Conservation (phyloP, 2,113 vertebrate species). For the Nothoprocta perdicaria region DNA sequence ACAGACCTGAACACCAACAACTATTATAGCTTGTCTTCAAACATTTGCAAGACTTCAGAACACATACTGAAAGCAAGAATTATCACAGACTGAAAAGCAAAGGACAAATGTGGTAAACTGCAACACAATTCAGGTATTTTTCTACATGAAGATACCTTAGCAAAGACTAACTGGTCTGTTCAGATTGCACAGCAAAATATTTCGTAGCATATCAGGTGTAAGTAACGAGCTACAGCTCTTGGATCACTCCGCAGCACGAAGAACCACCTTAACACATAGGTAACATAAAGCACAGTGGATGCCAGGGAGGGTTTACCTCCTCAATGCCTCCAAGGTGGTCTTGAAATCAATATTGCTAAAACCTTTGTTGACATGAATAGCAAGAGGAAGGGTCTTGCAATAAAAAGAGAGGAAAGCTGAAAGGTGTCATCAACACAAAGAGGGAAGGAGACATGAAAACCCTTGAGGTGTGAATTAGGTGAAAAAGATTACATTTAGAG, state of each 20-base stretch:
- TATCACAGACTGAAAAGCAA: neutral
- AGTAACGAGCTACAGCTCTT: neutral
- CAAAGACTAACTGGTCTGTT: neutral
- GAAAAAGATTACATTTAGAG: neutral
- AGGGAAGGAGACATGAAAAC: accelerated
- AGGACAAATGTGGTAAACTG: neutral
- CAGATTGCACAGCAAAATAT: neutral
- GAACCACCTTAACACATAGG: too few relatives aligned
- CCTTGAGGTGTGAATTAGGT: neutral
- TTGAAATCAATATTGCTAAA: neutral
- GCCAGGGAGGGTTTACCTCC: too few relatives aligned
- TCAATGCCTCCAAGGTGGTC: accelerated
- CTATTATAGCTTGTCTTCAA: neutral
- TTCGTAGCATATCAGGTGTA: accelerated
- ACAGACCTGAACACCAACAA: neutral
- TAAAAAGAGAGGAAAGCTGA: accelerated
- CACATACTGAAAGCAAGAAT: neutral
- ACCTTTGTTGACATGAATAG: neutral
- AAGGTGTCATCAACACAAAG: neutral
- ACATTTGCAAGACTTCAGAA: neutral
- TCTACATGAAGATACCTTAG: neutral
- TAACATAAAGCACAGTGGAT: neutral
- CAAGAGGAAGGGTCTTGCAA: neutral
- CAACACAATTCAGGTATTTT: neutral
- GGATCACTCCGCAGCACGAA: neutral